Conservation (phyloP, 2,888 invertebrate species). For the Augiades crinisus region DNA sequence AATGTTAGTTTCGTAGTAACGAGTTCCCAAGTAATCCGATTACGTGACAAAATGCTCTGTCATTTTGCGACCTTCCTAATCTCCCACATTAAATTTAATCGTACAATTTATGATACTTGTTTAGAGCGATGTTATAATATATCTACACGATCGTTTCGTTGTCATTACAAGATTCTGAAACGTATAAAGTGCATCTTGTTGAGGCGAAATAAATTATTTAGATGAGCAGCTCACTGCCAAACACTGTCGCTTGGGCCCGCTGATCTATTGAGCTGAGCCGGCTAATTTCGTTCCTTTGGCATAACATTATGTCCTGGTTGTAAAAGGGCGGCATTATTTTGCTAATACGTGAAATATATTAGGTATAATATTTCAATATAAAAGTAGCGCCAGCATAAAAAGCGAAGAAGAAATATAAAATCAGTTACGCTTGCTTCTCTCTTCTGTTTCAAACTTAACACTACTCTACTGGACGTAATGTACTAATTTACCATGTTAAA, state of each 20-base stretch:
- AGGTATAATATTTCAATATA: too few relatives aligned
- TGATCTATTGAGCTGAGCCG: slow-evolving; percentile 30
- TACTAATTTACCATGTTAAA: too few relatives aligned
- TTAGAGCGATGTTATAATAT: slow-evolving; percentile 28
- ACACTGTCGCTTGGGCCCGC: slow-evolving; percentile 26
- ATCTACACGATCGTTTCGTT: slow-evolving; percentile 6
- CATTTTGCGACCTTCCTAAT: slow-evolving; percentile 46
- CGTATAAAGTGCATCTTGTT: slow-evolving; percentile 17
- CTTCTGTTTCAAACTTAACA: too few relatives aligned
- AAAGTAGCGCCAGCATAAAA: too few relatives aligned
- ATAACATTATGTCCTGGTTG: slow-evolving; percentile 14
- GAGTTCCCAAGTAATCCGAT: slow-evolving; percentile 54
- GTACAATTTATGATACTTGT: slow-evolving; percentile 36
- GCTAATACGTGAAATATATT: too few relatives aligned
- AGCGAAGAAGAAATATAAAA: too few relatives aligned
- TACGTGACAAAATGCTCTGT: slow-evolving; percentile 55
- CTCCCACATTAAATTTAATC: slow-evolving; percentile 52
- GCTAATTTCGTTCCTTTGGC: slow-evolving; percentile 29
- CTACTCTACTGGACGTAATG: too few relatives aligned
- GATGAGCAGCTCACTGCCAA: slow-evolving; percentile 27
- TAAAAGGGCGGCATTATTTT: slow-evolving; percentile 12
- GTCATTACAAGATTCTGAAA: slow-evolving; percentile 11
- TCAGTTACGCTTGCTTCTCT: too few relatives aligned
- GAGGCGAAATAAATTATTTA: slow-evolving; percentile 30
- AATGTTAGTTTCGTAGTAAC: slow-evolving; percentile 36